Evolutionary conservation across 2,797 vertebrate species (phyloP), one percentile per base, ranked within the genome.

Genomic region (Cephalopachus bancanus): DNA sequence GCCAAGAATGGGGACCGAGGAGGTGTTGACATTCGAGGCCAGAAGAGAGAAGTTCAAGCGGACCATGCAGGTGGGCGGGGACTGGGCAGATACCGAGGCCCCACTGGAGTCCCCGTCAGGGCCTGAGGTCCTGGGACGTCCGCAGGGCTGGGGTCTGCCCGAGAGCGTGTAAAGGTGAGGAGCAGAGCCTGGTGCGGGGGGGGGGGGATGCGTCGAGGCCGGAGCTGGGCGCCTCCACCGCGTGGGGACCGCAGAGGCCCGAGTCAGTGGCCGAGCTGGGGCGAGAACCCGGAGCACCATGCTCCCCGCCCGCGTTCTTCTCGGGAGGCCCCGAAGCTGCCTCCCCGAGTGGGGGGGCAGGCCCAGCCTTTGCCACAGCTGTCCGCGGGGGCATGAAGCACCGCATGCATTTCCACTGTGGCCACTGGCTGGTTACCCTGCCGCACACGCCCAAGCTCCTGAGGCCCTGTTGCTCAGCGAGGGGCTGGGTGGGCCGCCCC

Each of bases 321-420:
- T 20, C 26, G 3, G 44, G 80, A 51, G 22, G 7, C 62, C 37
- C 20, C 55, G 8, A 44, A 37, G n/a, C 49, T n/a, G 15, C 33
- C 10, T 14, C 7, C 0, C 3, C 14, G 37, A n/a, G 37, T 59
- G 1, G 37, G 79, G 69, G 10, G 9, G 65, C 11, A 15, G 49
- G 11, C 16, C 26, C 14, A 44, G 7, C 15, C 26, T 6, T 22
- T 5, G n/a, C 15, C 33, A 5, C 51, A 9, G 67, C 14, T 57
- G 26, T 60, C 62, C 20, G 12, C 8, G 19, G 20, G 7, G 57
- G 28, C 2, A 0, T 0, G 51, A 53, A 20, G 26, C 14, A 26
- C 19, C 16, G 26, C 24, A 6, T 1, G 55, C 26, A 28, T 33
- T 28, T 72, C 65, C 55, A 53, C 30, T 9, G 11, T 55, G 49